Evolutionary conservation across 2,888 invertebrate species (phyloP).

Genomic region (Polydrusus cervinus): DNA sequence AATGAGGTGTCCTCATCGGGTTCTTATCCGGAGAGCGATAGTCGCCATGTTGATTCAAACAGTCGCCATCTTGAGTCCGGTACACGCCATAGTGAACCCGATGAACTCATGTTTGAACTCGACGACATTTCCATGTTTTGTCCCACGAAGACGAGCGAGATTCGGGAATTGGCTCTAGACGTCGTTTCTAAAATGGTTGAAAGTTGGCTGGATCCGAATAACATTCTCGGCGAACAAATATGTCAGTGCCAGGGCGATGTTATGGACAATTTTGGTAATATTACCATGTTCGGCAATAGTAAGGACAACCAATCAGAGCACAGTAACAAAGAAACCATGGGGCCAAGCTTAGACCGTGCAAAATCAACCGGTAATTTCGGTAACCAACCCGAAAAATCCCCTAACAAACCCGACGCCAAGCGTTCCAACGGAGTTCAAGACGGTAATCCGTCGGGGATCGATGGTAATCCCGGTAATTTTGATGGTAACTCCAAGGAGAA

Average conservation of each 20-base stretch:
- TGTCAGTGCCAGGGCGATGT: constrained; percentile 42
- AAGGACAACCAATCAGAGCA: constrained; percentile 1
- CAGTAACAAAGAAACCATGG: constrained; percentile 23
- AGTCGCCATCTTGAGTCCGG: neutral
- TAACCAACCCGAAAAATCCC: constrained; percentile 7
- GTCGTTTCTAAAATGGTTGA: constrained; percentile 52
- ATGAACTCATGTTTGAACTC: constrained; percentile 52
- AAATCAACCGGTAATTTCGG: constrained; percentile 14
- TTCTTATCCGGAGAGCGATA: neutral
- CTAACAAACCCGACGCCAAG: constrained; percentile 24
- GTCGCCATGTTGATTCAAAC: neutral
- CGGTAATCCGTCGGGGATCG: constrained; percentile 6
- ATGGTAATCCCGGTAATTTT: constrained; percentile 4
- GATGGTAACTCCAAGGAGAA: constrained; percentile 42
- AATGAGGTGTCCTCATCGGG: neutral
- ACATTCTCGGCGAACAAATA: constrained; percentile 38
- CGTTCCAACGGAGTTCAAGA: constrained; percentile 41
- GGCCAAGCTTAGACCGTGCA: constrained; percentile 29
- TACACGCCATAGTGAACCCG: constrained; percentile 23
- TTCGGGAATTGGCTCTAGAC: constrained; percentile 49
- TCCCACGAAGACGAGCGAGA: constrained; percentile 40
- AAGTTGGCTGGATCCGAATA: constrained; percentile 49
- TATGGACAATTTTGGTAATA: constrained; percentile 17
- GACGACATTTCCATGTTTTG: constrained; percentile 43
- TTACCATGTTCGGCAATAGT: neutral